Evolutionary conservation across 2,888 invertebrate genomes (phyloP).

Genomic region (Tortricodes alternella): DNA sequence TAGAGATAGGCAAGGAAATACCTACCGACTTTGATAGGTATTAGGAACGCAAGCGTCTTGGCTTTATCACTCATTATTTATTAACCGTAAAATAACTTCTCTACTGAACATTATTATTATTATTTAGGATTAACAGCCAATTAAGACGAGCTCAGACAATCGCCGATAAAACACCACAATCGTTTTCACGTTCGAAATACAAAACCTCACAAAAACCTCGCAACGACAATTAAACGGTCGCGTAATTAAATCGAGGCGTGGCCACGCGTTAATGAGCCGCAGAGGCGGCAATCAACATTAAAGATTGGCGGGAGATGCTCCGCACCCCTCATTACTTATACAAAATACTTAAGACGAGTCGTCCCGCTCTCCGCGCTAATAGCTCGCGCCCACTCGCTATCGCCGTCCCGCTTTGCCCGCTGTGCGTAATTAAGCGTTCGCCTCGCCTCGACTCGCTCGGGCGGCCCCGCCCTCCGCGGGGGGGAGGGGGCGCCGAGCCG

Average conservation of each 20-base stretch:
- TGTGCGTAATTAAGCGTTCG: constrained; percentile 80
- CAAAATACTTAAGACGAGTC: constrained; percentile 84
- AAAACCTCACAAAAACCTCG: constrained; percentile 54
- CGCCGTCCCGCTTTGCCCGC: constrained; percentile 78
- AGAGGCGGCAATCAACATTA: constrained; percentile 82
- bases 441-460: constrained; percentile 77
- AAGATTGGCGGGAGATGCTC: constrained; percentile 83
- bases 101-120: neutral
- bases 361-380: constrained; percentile 86
- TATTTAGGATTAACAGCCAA: constrained; percentile 43
- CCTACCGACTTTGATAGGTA: no score
- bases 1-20: no score
- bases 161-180: constrained; percentile 40
- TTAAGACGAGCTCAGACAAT: constrained; percentile 44
- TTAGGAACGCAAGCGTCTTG: no score
- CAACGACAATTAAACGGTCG: constrained; percentile 67
- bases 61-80: neutral
- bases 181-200: constrained; percentile 47
- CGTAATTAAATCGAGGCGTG: constrained; percentile 81
- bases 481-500: constrained; percentile 43
- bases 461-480: constrained; percentile 63
- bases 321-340: constrained; percentile 83
- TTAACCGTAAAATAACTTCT: neutral
- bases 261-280: constrained; percentile 79
- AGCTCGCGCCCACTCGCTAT: constrained; percentile 84